A percentile compares a stretch with the other conserved stretches of the same genome.
Conservation (phyloP, 2,888 invertebrate genomes). For the Corythucha ciliata region DNA sequence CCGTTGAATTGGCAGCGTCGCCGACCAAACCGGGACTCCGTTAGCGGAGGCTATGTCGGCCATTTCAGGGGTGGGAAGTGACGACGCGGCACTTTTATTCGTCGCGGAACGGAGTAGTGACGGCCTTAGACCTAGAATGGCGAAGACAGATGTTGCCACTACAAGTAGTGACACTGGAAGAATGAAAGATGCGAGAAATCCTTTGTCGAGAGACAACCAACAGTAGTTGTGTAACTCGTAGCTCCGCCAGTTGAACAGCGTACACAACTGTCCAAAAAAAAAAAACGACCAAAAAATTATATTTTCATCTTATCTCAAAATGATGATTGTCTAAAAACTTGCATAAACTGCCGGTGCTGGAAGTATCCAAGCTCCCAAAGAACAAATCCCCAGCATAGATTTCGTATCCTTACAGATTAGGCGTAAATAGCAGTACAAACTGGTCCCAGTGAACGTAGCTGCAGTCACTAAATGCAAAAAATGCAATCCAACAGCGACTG, state of each 20-base stretch:
- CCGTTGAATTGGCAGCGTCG: no score
- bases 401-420: slow-evolving; percentile 43
- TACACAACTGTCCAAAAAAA: no score
- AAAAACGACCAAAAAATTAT: no score
- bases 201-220: slow-evolving; percentile 67
- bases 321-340: no score
- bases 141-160: no score
- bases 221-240: slow-evolving; percentile 65
- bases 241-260: slow-evolving; percentile 43
- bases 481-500: slow-evolving; percentile 57
- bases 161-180: slow-evolving; percentile 60
- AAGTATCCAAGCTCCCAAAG: slow-evolving; percentile 52
- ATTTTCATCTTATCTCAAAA: no score
- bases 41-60: no score
- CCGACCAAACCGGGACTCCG: no score
- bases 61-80: no score
- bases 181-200: slow-evolving; percentile 68
- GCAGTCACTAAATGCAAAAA: slow-evolving; percentile 60
- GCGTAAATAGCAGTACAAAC: slow-evolving; percentile 50
- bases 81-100: no score
- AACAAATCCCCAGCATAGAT: slow-evolving; percentile 48
- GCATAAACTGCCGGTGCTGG: slow-evolving; percentile 59
- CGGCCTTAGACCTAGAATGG: no score
- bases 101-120: no score
- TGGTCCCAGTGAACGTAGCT: slow-evolving; percentile 59